Evolutionary conservation across 2,888 invertebrate species (phyloP).

Genomic region (Xanthorhoe designata): DNA sequence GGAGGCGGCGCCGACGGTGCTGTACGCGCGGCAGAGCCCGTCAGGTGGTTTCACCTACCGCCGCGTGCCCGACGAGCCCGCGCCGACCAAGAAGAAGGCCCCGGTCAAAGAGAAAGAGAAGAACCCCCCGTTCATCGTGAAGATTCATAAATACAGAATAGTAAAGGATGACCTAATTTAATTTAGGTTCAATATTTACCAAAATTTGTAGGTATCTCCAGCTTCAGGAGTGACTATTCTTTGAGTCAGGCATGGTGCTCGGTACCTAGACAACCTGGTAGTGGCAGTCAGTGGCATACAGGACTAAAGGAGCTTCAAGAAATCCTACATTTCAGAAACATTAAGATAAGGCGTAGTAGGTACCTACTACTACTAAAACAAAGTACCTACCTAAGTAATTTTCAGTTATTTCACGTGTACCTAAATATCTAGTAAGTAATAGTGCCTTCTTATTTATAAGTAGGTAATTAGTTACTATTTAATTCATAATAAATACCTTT

Average conservation of each 20-base stretch:
- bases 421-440: neutral
- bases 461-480: neutral
- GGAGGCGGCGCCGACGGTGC: constrained; percentile 54
- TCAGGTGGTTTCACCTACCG: constrained; percentile 71
- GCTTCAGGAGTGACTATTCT: too few species aligned
- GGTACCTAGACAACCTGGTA: neutral
- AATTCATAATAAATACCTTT: too few species aligned
- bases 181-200: neutral
- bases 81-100: constrained; percentile 41
- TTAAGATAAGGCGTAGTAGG: neutral
- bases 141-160: constrained; percentile 72
- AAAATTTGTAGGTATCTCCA: too few species aligned
- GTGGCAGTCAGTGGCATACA: too few species aligned
- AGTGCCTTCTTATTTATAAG: neutral
- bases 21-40: constrained; percentile 70
- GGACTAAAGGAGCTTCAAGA: neutral
- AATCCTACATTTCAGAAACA: neutral
- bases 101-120: constrained; percentile 38
- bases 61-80: constrained; percentile 47
- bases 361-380: neutral
- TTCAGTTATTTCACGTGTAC: neutral
- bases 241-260: neutral
- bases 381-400: neutral
- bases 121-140: constrained; percentile 60
- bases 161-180: constrained; percentile 48